phyloP scores from a whole-genome alignment of 2,888 invertebrate genomes.

The Pachymerium ferrugineum region DNA sequence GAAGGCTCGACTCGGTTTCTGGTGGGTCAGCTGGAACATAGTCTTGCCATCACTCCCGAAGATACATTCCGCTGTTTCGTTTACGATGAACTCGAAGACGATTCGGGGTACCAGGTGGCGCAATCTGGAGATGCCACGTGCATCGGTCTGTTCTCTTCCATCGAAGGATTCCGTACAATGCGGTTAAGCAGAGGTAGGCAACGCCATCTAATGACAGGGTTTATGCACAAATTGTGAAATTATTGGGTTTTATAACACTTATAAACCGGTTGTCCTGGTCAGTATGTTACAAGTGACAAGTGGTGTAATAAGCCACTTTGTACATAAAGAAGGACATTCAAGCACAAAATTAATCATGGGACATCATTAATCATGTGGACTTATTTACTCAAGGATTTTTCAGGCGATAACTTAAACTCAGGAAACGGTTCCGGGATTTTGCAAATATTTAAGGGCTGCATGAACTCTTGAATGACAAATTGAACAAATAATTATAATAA shows the following conservation, averaged over 20 bases:
- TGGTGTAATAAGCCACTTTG: too few species aligned
- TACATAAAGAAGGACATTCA: neutral
- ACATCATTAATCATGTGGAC: too few species aligned
- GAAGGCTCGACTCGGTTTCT: conserved; percentile 36
- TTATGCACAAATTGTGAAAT: neutral
- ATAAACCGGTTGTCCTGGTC: too few species aligned
- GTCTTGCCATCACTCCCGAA: conserved; percentile 32
- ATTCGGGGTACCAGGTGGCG: conserved; percentile 46
- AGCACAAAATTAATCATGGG: too few species aligned
- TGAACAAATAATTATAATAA: too few species aligned
- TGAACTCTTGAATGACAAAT: too few species aligned
- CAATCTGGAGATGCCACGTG: conserved; percentile 49
- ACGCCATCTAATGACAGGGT: neutral
- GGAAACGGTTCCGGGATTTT: too few species aligned
- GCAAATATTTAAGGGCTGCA: too few species aligned
- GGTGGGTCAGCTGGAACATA: conserved; percentile 35
- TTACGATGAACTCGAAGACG: conserved; percentile 71
- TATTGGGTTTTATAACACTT: neutral
- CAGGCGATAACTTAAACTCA: too few species aligned
- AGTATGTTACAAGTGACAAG: too few species aligned
- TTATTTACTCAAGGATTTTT: too few species aligned
- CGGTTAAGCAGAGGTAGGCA: conserved; percentile 66
- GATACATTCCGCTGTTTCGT: conserved; percentile 37
- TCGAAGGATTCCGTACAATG: conserved; percentile 79
- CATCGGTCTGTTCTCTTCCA: conserved; percentile 68